phyloP scores from a whole-genome alignment of 2,797 vertebrate genomes.

The Chaetodon trifasciatus region DNA sequence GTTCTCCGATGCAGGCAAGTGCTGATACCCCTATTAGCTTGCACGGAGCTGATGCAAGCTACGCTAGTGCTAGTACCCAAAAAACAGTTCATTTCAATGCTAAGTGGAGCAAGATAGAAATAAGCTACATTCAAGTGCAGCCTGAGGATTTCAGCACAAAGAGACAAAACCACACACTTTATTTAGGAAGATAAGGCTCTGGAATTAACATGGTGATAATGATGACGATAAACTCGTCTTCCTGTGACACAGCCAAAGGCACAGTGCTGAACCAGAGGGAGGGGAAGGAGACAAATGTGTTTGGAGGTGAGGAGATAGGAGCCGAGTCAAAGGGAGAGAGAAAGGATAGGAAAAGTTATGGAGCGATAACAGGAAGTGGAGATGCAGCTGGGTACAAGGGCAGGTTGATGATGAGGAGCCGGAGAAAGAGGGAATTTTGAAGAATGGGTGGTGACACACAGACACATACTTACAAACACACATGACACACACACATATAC shows the following conservation, averaged over 20 bases:
- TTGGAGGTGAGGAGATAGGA: constrained; percentile 52
- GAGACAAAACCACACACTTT: constrained; percentile 79
- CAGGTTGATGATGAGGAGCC: not conserved
- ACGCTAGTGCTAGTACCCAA: constrained; percentile 55
- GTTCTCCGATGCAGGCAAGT: constrained; percentile 82
- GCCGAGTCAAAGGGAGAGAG: constrained; percentile 8
- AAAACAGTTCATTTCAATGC: constrained; percentile 63
- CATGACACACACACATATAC: not conserved
- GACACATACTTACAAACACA: too few species aligned
- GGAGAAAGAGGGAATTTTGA: not conserved
- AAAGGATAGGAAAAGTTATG: constrained; percentile 37
- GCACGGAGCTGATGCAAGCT: constrained; percentile 83
- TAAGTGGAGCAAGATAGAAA: constrained; percentile 66
- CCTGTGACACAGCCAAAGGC: constrained; percentile 57
- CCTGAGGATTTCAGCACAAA: constrained; percentile 80
- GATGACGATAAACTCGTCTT: constrained; percentile 64
- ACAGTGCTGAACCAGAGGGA: constrained; percentile 56
- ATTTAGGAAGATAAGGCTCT: constrained; percentile 80
- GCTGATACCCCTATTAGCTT: constrained; percentile 84
- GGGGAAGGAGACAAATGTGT: not conserved
- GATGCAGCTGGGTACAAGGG: not conserved
- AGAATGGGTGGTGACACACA: not conserved
- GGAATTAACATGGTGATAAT: constrained; percentile 75
- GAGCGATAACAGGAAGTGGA: constrained; percentile 26
- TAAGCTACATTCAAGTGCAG: constrained; percentile 63